Base-by-base conservation (phyloP, 2,797 vertebrate genomes). In the Parotocinclus haroldoi region DNA sequence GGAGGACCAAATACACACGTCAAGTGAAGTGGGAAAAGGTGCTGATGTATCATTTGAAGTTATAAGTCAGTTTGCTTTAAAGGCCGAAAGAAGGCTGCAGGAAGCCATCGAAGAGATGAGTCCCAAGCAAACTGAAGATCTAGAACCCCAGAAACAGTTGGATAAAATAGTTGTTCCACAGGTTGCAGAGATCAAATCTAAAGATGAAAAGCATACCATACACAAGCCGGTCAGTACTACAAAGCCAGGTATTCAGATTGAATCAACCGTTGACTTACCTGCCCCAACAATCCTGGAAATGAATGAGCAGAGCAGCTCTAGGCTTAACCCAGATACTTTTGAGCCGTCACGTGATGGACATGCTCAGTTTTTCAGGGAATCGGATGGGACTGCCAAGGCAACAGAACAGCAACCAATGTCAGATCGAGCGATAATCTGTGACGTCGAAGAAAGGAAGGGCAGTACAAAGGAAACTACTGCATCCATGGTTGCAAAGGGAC, bases 81-180 rank as follows among this genome's bases (percentile, higher is more conserved):
- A 85, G 78, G 82, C 86, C 16, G 90, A 86, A 77, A 85, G 82
- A 83, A 85, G 79, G 80, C 80, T 89, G 63, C 84, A 88, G 56
- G 56, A 83, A 66, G 80, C 83, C 9, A 86, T 88, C 46, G 50
- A 84, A 40, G 82, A 88, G 13, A 82, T 82, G 0, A 16, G 12
- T 12, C 83, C 86, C 10, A 74, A 64, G 52, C 63, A 57, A 60
- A 68, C 66, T 19, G 27, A 27, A 27, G 27, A 27, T 27, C 27
- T 27, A 27, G 53, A 65, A 70, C 42, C 63, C 9, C 65, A 57
- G 17, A 14, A 45, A 58, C 53, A 48, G 50, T n/a, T 27, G 27
- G 27, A 27, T 27, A 27, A 14, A 36, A 14, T 63, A 36, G 65
- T 76, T 7, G 58, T 63, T 51, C 11, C 40, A 27, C 54, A 73